Evolutionary conservation across 2,888 invertebrate species (phyloP).

Genomic region (Cosmopolites sordidus): DNA sequence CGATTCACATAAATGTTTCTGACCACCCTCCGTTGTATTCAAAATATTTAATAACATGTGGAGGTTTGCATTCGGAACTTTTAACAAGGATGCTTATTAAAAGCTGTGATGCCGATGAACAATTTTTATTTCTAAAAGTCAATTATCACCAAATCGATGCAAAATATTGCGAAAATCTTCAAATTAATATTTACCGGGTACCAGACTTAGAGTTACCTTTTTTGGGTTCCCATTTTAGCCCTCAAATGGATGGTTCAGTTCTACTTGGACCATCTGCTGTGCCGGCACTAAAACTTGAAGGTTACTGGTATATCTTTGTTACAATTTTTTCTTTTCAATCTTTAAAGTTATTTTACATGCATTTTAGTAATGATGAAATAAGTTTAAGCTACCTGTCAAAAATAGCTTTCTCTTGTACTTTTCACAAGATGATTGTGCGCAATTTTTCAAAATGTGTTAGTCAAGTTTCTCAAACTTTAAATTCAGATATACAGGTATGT

Average conservation of each 20-base stretch:
- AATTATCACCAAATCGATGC: constrained; percentile 82
- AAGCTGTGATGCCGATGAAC: constrained; percentile 52
- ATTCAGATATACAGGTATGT: constrained; percentile 49
- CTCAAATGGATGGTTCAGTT: constrained; percentile 79
- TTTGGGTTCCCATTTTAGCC: constrained; percentile 94
- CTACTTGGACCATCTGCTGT: constrained; percentile 96
- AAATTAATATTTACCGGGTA: constrained; percentile 92
- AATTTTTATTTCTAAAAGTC: constrained; percentile 88
- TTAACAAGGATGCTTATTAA: constrained; percentile 64
- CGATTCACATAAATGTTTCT: constrained; percentile 50
- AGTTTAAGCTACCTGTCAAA: constrained; percentile 65
- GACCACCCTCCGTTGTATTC: constrained; percentile 51
- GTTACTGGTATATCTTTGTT: constrained; percentile 68
- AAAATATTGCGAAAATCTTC: constrained; percentile 69
- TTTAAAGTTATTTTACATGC: not conserved
- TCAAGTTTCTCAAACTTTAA: constrained; percentile 74
- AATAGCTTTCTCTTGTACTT: constrained; percentile 63
- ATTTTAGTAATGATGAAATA: constrained; percentile 50
- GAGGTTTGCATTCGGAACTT: constrained; percentile 85
- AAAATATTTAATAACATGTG: constrained; percentile 83
- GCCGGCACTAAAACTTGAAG: constrained; percentile 86
- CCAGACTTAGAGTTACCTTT: constrained; percentile 97
- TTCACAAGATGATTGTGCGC: constrained; percentile 73
- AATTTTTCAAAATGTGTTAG: constrained; percentile 72
- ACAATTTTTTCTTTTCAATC: not conserved